phyloP scores from a whole-genome alignment of 2,888 invertebrate genomes.

The Andrena praecox region DNA sequence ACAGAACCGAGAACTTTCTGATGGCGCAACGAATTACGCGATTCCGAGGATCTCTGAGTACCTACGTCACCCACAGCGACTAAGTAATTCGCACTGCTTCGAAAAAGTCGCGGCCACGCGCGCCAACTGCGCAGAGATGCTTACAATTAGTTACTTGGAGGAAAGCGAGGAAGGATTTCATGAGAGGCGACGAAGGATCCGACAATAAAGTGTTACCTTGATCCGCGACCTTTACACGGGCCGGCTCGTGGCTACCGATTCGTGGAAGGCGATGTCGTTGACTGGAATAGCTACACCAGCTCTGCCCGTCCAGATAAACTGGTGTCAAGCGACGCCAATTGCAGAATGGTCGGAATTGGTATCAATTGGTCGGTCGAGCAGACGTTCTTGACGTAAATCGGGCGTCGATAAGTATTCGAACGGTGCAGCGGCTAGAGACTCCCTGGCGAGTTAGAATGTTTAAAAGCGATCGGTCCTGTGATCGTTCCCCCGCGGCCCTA shows the following conservation, averaged over 20 bases:
- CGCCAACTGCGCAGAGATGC: background rate
- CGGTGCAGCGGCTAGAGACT: background rate
- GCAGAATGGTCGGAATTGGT: constrained; percentile 74
- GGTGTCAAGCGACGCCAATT: constrained; percentile 77
- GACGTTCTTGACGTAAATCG: constrained; percentile 75
- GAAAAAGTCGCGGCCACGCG: background rate
- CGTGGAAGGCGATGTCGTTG: constrained; percentile 46
- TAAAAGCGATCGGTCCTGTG: background rate
- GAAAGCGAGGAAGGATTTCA: background rate
- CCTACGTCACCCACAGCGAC: background rate
- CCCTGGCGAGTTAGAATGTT: background rate
- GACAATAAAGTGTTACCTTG: constrained; percentile 49
- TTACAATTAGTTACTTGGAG: background rate
- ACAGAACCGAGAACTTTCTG: background rate
- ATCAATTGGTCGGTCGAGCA: constrained; percentile 71
- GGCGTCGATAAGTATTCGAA: constrained; percentile 50
- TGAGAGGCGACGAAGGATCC: background rate
- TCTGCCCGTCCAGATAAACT: constrained; percentile 63
- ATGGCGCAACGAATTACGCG: background rate
- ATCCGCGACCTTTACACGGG: constrained; percentile 55
- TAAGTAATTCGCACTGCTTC: background rate
- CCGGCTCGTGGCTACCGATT: constrained; percentile 39
- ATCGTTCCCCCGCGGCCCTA: background rate
- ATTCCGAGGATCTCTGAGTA: background rate
- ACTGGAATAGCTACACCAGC: constrained; percentile 40